These are phyloP conservation scores for Drosophila nr. perissopoda DNA, from an alignment of 2,888 invertebrate species.

Conservation along the genomic window DNA sequence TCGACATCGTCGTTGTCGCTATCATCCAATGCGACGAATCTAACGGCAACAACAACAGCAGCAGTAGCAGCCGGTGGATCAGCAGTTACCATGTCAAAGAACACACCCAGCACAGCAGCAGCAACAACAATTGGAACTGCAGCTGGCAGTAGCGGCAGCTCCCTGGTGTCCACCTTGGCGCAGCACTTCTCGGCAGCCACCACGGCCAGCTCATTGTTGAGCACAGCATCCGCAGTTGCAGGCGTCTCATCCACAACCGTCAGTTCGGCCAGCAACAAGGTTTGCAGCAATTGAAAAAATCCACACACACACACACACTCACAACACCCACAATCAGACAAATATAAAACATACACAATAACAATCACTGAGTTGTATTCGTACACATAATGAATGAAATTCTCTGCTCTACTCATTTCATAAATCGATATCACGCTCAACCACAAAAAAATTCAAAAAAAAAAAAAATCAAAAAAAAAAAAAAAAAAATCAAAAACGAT, in stretches of 20 bases:
- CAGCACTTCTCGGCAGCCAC: slow-evolving; percentile 81
- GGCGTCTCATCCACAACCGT: slow-evolving; percentile 67
- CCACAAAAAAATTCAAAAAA: neutral
- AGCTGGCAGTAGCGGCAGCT: slow-evolving; percentile 24
- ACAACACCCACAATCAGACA: slow-evolving; percentile 17
- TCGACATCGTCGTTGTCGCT: slow-evolving; percentile 70
- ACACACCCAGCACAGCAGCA: slow-evolving; percentile 12
- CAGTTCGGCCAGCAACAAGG: slow-evolving; percentile 76
- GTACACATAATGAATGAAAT: slow-evolving; percentile 61
- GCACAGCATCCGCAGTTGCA: slow-evolving; percentile 49
- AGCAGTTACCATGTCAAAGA: neutral
- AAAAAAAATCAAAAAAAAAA: neutral
- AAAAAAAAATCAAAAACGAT: slow-evolving; percentile 7
- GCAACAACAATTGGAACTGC: slow-evolving; percentile 23
- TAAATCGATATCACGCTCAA: slow-evolving; percentile 56
- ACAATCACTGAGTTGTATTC: slow-evolving; percentile 9
- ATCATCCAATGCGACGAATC: slow-evolving; percentile 47
- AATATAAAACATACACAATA: slow-evolving; percentile 20
- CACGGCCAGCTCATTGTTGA: slow-evolving; percentile 71
- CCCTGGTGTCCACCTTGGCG: slow-evolving; percentile 80
- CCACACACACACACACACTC: slow-evolving; percentile 16
- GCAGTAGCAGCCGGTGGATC: slow-evolving; percentile 7
- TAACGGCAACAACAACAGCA: slow-evolving; percentile 19
- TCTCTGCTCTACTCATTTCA: slow-evolving; percentile 73
- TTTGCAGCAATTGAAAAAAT: slow-evolving; percentile 68